Evolutionary conservation across 1,140 invertebrate genomes (phyloP).

Genomic region (Planococcus citri): DNA sequence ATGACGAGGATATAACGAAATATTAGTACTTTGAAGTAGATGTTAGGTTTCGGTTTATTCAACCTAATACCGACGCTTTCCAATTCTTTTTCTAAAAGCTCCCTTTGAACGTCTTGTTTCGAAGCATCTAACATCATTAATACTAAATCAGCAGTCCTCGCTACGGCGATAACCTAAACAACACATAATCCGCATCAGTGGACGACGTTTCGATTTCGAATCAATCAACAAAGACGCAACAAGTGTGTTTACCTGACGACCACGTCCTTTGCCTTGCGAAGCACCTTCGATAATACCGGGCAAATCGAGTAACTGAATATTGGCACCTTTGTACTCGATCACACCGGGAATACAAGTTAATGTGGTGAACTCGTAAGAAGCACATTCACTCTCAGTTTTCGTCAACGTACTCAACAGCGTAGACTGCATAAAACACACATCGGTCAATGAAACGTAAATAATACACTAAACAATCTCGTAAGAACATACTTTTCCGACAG

Average conservation of each 20-base stretch:
- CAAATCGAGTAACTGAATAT: constrained; percentile 94
- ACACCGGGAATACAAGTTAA: constrained; percentile 98
- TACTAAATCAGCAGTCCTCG: constrained; percentile 88
- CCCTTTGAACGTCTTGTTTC: constrained; percentile 86
- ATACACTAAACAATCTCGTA: background rate
- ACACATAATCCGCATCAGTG: no score
- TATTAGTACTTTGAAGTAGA: constrained; percentile 81
- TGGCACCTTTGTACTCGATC: constrained; percentile 94
- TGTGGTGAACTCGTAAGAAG: constrained; percentile 98
- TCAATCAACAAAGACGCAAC: no score
- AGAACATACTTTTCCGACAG: constrained; percentile 73
- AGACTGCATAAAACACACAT: constrained; percentile 52
- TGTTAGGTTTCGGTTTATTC: constrained; percentile 89
- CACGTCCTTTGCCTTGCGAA: constrained; percentile 71
- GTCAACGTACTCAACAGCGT: constrained; percentile 86
- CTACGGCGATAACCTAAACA: constrained; percentile 84
- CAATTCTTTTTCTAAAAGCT: constrained; percentile 81
- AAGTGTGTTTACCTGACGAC: constrained; percentile 49
- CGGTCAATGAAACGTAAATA: background rate
- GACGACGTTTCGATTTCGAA: no score
- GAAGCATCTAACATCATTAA: constrained; percentile 99
- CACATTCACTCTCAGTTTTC: constrained; percentile 87
- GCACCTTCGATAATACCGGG: constrained; percentile 97
- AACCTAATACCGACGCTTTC: constrained; percentile 92
- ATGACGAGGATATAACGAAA: background rate